Percentiles rank a stretch among this genome's conserved stretches.
These are phyloP conservation scores for Hippocampus zosterae DNA, from an alignment of 2,113 vertebrate genomes.

Conservation along the genomic window DNA sequence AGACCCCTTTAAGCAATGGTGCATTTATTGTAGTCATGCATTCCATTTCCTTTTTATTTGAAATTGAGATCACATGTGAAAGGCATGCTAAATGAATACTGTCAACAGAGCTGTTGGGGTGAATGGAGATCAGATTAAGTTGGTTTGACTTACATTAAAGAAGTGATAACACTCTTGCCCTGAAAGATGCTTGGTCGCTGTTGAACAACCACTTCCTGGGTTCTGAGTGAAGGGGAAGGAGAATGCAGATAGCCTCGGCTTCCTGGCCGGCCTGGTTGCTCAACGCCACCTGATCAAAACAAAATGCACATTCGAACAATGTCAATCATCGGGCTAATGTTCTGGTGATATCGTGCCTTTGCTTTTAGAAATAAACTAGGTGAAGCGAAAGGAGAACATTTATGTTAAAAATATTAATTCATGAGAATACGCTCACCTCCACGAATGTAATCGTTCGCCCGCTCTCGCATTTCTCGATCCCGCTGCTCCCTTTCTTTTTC, in stretches of 20 bases:
- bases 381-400: neutral
- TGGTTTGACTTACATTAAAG: slow-evolving; percentile 80
- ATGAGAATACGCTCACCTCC: slow-evolving; percentile 44
- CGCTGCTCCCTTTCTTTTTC: slow-evolving; percentile 58
- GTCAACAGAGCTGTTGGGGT: neutral
- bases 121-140: neutral
- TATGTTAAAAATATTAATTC: neutral
- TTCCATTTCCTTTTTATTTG: too few relatives aligned
- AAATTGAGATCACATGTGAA: too few relatives aligned
- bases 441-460: slow-evolving; percentile 67
- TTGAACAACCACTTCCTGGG: slow-evolving; percentile 86
- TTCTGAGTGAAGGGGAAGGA: slow-evolving; percentile 85
- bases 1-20: neutral
- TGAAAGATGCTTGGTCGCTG: slow-evolving; percentile 97
- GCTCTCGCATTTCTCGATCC: slow-evolving; percentile 61
- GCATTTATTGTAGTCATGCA: neutral
- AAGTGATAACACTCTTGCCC: slow-evolving; percentile 93
- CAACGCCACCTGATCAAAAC: slow-evolving; percentile 50
- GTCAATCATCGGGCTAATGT: too few relatives aligned
- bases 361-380: neutral
- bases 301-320: neutral
- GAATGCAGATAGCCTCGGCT: slow-evolving; percentile 89
- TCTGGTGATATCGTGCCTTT: too few relatives aligned
- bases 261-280: slow-evolving; percentile 84
- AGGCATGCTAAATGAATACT: neutral